Percentiles rank a stretch among this genome's conserved stretches.
Conservation (phyloP, 2,797 vertebrate species). For the Syndactyla subalaris region DNA sequence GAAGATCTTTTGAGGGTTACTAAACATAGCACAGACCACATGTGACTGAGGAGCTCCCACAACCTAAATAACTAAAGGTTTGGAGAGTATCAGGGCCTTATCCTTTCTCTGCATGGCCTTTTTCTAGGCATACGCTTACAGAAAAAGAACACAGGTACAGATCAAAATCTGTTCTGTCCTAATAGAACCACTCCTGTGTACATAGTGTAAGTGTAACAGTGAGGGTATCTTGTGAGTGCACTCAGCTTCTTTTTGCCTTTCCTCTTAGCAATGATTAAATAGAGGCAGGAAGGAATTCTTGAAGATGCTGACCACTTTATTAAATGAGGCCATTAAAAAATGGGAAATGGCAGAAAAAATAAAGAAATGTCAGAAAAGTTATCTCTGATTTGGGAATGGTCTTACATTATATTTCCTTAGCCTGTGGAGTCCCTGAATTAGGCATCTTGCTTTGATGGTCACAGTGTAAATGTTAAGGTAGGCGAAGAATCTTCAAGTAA, state of each 20-base stretch:
- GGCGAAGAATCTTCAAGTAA: conserved; percentile 3
- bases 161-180: neutral
- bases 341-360: neutral
- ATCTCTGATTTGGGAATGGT: neutral
- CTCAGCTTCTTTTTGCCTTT: neutral
- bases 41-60: neutral
- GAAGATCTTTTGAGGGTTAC: neutral
- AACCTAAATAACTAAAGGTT: neutral
- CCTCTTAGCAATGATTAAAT: neutral
- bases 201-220: neutral
- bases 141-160: neutral
- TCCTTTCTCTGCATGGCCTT: neutral
- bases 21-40: neutral
- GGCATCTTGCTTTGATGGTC: conserved; percentile 9
- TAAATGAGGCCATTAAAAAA: neutral
- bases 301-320: neutral
- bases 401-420: neutral
- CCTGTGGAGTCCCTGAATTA: conserved; percentile 12
- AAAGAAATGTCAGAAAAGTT: neutral
- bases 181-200: neutral
- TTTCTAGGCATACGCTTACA: neutral
- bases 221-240: neutral
- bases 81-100: neutral
- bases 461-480: neutral
- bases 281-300: neutral